Conservation (phyloP, 2,888 invertebrate species). For the Sarcophaga carnaria region DNA sequence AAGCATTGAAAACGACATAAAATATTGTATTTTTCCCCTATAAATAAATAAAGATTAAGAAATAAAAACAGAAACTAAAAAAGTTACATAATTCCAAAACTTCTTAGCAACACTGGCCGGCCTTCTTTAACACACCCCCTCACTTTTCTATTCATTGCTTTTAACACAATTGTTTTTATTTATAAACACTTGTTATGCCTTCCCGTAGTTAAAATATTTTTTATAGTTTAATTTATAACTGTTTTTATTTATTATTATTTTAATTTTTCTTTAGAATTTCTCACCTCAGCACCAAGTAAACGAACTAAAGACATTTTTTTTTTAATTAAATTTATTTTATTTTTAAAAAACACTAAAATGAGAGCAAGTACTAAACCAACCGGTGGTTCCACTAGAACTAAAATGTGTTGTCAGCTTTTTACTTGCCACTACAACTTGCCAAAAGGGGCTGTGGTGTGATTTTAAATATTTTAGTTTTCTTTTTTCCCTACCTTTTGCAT, state of each 20-base stretch:
- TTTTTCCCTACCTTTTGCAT: neutral
- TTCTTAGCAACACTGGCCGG: neutral
- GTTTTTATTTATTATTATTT: slow-evolving; percentile 13
- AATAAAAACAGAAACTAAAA: neutral
- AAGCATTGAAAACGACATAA: too few relatives aligned
- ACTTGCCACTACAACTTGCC: slow-evolving; percentile 18
- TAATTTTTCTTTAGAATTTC: slow-evolving; percentile 47
- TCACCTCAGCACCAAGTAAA: slow-evolving; percentile 79
- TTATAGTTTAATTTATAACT: neutral
- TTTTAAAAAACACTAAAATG: slow-evolving; percentile 36
- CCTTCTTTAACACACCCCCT: neutral
- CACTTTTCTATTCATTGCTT: neutral
- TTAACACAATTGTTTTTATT: neutral
- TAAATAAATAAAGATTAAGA: too few relatives aligned
- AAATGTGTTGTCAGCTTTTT: slow-evolving; percentile 67
- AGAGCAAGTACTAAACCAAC: slow-evolving; percentile 66
- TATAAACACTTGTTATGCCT: neutral
- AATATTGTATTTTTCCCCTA: too few relatives aligned
- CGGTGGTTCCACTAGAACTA: slow-evolving; percentile 78
- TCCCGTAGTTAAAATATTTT: neutral
- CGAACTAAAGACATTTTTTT: slow-evolving; percentile 79
- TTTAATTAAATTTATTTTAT: slow-evolving; percentile 17
- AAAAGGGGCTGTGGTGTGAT: slow-evolving; percentile 35
- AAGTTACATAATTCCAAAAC: neutral
- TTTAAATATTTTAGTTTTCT: slow-evolving; percentile 1